A percentile compares a stretch with the other conserved stretches of the same genome.
Evolutionary conservation across 1,140 invertebrate species (phyloP).

Genomic region (Reticulitermes speratus): DNA sequence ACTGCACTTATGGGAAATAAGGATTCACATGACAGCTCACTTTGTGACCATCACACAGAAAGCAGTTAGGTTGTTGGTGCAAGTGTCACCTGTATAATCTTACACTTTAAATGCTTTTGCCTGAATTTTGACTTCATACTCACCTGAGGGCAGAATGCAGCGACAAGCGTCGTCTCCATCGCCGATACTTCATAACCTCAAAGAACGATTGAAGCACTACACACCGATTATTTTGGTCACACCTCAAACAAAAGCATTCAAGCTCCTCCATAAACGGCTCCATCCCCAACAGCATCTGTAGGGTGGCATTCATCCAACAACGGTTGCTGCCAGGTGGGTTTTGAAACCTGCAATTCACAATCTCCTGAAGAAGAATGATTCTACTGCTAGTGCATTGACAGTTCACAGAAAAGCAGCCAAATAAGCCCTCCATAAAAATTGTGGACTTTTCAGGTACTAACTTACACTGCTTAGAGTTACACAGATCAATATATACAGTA

Average conservation of each 20-base stretch:
- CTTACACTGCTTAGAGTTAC: too few relatives aligned
- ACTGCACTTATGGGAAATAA: too few relatives aligned
- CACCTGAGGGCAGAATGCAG: slow-evolving; percentile 21
- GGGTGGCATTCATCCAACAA: slow-evolving; percentile 29
- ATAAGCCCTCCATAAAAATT: too few relatives aligned
- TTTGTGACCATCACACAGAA: too few relatives aligned
- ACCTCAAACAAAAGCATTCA: neutral
- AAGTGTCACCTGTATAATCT: too few relatives aligned
- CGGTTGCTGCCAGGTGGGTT: slow-evolving; percentile 26
- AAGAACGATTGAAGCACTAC: slow-evolving; percentile 15
- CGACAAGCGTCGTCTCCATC: neutral
- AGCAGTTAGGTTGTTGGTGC: too few relatives aligned
- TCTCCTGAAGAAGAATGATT: neutral
- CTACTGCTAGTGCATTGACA: too few relatives aligned
- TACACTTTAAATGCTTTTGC: neutral
- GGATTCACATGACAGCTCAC: too few relatives aligned
- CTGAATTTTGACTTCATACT: neutral
- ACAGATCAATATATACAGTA: too few relatives aligned
- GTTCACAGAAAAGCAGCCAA: too few relatives aligned
- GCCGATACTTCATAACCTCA: slow-evolving; percentile 19
- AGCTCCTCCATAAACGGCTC: slow-evolving; percentile 19
- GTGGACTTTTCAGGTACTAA: too few relatives aligned
- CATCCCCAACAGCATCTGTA: slow-evolving; percentile 25
- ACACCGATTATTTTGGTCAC: neutral
- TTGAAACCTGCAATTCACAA: slow-evolving; percentile 11